Conservation (phyloP, 2,113 vertebrate species). For the Antechinus stuartii region DNA sequence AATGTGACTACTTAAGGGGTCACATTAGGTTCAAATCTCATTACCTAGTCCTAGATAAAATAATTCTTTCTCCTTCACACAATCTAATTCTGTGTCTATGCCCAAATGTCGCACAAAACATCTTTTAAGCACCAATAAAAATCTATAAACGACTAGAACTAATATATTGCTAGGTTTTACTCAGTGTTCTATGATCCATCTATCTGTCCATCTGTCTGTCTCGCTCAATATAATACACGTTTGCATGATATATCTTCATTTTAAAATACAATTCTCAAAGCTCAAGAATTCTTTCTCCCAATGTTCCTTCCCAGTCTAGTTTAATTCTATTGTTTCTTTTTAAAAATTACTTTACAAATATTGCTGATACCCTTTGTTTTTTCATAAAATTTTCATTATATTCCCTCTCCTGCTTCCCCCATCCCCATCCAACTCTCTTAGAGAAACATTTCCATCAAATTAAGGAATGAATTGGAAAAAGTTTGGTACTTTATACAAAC, state of each 20-base stretch:
- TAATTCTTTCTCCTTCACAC: neutral
- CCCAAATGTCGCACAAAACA: neutral
- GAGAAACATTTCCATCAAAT: neutral
- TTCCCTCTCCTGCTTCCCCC: neutral
- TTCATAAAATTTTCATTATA: neutral
- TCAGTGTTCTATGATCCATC: neutral
- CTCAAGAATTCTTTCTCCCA: neutral
- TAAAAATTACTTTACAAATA: neutral
- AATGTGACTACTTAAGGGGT: neutral
- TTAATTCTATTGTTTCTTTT: neutral
- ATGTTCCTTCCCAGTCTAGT: neutral
- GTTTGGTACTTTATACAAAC: neutral
- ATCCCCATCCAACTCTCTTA: too few relatives aligned
- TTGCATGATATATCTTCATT: neutral
- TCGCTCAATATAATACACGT: neutral
- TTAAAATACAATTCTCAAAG: neutral
- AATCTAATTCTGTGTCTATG: neutral
- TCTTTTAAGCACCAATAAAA: neutral
- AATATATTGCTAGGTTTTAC: neutral
- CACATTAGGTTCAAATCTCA: neutral
- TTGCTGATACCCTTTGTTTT: neutral
- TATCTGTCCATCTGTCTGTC: neutral
- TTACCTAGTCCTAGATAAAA: neutral
- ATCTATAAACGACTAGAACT: neutral
- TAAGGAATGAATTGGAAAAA: neutral